Base-by-base conservation (phyloP, 2,797 vertebrate species). In the Lerista edwardsae region DNA sequence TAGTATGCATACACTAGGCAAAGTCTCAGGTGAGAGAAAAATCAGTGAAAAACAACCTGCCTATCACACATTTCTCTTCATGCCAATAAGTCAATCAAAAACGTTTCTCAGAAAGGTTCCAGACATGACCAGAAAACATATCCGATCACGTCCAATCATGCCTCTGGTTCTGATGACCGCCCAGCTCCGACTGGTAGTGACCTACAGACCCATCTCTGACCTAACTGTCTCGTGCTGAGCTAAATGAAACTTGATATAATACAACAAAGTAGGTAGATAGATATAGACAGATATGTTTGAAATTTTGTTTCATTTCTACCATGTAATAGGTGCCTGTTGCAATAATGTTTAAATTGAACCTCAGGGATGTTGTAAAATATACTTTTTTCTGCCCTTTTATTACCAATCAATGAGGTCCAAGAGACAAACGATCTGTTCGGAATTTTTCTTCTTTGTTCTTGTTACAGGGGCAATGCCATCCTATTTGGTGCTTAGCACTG, bases 381-480 rank as follows among this genome's bases (percentile, higher is more conserved):
- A 59, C 23, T 71, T 47, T n/a, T 81, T 72, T 23, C 21, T 25
- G 44, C 27, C 82, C n/a, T 7, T 69, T 82, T 65, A 36, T 9
- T 88, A 85, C 34, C 23, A 79, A 9, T 68, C 59, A 69, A 27
- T 41, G 64, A 83, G 83, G 5, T 23, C 61, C 2, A 81, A 84
- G 23, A 86, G 0, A 64, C 21, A 90, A 61, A 11, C 51, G 79
- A 36, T 78, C 55, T 73, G 62, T n/a, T 21, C 73, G 55, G 31
- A 1, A 74, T 8, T 59, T 89, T 79, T 27, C 2, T 80, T 64
- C 5, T 31, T 25, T 64, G 61, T 39, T 55, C n/a, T 69, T 76
- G n/a, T 71, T 76, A 5, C 61, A 71, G n/a, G n/a, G n/a, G n/a
- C n/a, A n/a, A n/a, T n/a, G n/a, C n/a, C n/a, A n/a, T n/a, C n/a